Evolutionary conservation across 2,797 vertebrate genomes (phyloP), one percentile per base, ranked within the genome.

Genomic region (Neosilurus hyrtlii): DNA sequence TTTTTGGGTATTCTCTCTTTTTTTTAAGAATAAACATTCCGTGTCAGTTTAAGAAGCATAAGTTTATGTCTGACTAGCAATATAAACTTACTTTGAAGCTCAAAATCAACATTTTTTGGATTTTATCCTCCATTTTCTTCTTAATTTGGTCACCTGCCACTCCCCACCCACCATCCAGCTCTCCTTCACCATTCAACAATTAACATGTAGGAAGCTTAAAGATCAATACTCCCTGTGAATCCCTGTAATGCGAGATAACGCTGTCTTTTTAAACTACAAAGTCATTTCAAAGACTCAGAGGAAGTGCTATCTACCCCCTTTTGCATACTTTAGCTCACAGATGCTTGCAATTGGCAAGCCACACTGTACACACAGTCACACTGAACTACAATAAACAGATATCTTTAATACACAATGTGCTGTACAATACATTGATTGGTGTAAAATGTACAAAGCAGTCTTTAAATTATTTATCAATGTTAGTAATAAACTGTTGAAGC

Each of bases 381-480:
- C 80, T 37, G 82, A 20, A 37, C 51, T 91, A 92, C 89, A 91
- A 92, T 89, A 94, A 94, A 92, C 91, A 90, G 90, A 89, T 86
- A 90, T 83, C 91, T 93, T 95, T 93, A 93, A 87, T 94, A 92
- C 90, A 93, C 90, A 93, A 91, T 86, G 88, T 92, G 89, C 91
- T 92, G 86, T 94, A 94, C 93, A 93, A 82, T 84, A 83, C 62
- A 81, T 77, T 87, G 86, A 82, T 88, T 89, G 88, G 91, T 92
- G 91, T 90, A 89, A 92, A 92, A 92, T 93, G 73, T 93, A 95
- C 92, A 94, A 94, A 94, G 92, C 92, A 89, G 86, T 92, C 84
- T 86, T 93, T 92, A 92, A 93, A 95, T 93, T 91, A 89, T 90
- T 85, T 87, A 86, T 87, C 79, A 79, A 15, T 49, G 88, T 90